Evolutionary conservation across 1,140 invertebrate species (phyloP).

Genomic region (Drosophila burlai): DNA sequence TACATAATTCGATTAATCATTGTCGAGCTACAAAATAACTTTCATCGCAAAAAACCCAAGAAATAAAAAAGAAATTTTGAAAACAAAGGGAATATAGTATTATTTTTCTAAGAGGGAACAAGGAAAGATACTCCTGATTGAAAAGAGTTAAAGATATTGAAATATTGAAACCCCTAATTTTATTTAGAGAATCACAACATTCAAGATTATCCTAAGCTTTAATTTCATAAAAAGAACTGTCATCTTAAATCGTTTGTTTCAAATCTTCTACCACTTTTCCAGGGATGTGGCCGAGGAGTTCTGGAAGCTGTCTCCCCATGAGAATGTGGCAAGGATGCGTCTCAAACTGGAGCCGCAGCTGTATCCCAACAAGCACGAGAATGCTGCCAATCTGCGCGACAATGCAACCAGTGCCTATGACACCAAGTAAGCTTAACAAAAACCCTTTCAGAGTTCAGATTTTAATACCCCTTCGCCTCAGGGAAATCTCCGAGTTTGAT

Average conservation of each 20-base stretch:
- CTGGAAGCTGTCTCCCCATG: constrained; percentile 88
- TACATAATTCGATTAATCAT: constrained; percentile 84
- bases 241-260: not conserved
- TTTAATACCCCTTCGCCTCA: not conserved
- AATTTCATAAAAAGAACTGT: constrained; percentile 1
- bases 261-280: constrained; percentile 18
- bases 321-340: constrained; percentile 89
- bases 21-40: constrained; percentile 78
- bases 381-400: constrained; percentile 88
- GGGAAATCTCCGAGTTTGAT: constrained; percentile 82
- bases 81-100: constrained; percentile 23
- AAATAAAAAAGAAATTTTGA: constrained; percentile 59
- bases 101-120: constrained; percentile 1
- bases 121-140: not conserved
- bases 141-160: not conserved
- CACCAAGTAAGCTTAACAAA: constrained; percentile 63
- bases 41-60: constrained; percentile 67
- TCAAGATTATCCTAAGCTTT: not conserved
- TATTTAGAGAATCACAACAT: not conserved
- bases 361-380: constrained; percentile 87
- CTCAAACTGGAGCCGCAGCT: constrained; percentile 87
- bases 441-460: too few species aligned
- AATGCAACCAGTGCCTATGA: constrained; percentile 85
- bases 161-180: too few species aligned
- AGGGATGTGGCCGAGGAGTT: constrained; percentile 80